Conservation (phyloP, 2,113 vertebrate species). For the Colossoma macropomum region DNA sequence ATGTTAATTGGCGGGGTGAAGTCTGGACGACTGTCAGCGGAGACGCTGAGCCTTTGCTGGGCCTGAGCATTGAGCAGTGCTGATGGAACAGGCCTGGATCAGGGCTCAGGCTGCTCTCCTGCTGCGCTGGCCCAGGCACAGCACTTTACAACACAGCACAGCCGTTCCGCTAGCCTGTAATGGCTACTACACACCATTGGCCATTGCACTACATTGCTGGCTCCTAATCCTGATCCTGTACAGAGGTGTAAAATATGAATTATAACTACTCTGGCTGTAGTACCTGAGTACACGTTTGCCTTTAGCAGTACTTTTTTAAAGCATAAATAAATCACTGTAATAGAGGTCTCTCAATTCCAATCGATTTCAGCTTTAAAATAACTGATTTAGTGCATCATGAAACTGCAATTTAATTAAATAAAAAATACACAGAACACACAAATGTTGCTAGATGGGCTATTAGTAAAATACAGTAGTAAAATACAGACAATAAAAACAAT, state of each 20-base stretch:
- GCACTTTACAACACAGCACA: constrained; percentile 32
- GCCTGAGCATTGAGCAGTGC: constrained; percentile 64
- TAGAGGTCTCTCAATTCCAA: too few relatives aligned
- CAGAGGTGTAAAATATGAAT: neutral
- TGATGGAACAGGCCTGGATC: constrained; percentile 46
- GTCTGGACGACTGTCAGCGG: constrained; percentile 78
- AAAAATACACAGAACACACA: too few relatives aligned
- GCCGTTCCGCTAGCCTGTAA: constrained; percentile 23
- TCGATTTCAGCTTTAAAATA: too few relatives aligned
- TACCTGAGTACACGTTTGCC: too few relatives aligned
- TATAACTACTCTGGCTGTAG: neutral
- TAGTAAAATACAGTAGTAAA: too few relatives aligned
- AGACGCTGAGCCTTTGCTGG: constrained; percentile 60
- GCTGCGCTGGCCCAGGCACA: constrained; percentile 45
- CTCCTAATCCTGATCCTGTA: neutral
- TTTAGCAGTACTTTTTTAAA: too few relatives aligned
- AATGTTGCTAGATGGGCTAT: too few relatives aligned
- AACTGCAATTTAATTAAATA: too few relatives aligned
- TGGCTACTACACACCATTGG: constrained; percentile 39
- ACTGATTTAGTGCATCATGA: too few relatives aligned
- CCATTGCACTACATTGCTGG: constrained; percentile 9
- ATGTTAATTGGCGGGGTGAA: constrained; percentile 80
- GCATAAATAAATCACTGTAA: too few relatives aligned
- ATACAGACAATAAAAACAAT: too few relatives aligned
- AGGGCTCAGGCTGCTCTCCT: constrained; percentile 49